Evolutionary conservation across 2,113 vertebrate genomes (phyloP).

Genomic region (Dolichotis patagonum): DNA sequence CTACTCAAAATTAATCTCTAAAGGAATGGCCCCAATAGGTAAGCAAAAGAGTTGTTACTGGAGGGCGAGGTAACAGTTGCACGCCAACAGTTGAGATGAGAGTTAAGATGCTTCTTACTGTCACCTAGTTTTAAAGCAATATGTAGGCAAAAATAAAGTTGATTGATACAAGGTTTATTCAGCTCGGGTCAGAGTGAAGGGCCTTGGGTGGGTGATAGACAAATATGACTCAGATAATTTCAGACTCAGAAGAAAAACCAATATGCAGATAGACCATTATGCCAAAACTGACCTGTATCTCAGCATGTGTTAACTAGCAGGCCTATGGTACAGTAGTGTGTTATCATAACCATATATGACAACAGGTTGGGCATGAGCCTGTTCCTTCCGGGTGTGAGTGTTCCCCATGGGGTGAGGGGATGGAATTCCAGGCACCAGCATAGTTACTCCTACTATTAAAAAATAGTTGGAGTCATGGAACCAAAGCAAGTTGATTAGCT

Average conservation of each 20-base stretch:
- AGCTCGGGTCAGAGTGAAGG: not conserved
- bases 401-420: not conserved
- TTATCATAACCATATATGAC: fast-evolving
- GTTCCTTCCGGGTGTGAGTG: not conserved
- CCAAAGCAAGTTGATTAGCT: not conserved
- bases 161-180: not conserved
- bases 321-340: fast-evolving
- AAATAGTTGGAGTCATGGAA: slow-evolving; percentile 10
- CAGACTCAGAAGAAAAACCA: not conserved
- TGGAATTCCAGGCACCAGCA: not conserved
- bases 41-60: not conserved
- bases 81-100: not conserved
- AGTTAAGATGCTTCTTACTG: not conserved
- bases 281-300: not conserved
- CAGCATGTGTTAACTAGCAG: not conserved
- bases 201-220: not conserved
- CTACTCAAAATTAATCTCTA: not conserved
- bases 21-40: not conserved
- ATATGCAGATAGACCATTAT: not conserved
- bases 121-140: slow-evolving; percentile 14
- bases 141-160: not conserved
- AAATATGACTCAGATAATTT: not conserved
- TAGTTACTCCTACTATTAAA: not conserved
- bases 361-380: not conserved
- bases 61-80: not conserved